Conservation (phyloP, 2,797 vertebrate genomes). For the Holocentrus rufus region DNA sequence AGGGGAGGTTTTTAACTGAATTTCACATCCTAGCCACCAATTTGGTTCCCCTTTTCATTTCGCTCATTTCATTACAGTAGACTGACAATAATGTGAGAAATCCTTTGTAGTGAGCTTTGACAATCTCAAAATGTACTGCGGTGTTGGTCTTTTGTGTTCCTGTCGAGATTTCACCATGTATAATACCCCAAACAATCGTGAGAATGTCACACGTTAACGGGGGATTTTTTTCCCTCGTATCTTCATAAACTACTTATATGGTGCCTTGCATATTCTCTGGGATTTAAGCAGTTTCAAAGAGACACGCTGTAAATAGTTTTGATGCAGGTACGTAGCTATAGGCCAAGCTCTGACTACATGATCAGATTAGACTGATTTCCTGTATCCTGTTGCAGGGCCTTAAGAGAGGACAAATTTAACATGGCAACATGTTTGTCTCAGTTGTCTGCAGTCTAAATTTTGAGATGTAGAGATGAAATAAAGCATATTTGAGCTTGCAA, state of each 20-base stretch:
- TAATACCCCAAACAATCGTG: constrained; percentile 34
- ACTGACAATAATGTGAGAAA: constrained; percentile 43
- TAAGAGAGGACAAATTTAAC: constrained; percentile 43
- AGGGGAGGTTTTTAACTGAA: constrained; percentile 25
- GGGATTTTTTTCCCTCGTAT: constrained; percentile 22
- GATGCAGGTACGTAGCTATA: constrained; percentile 44
- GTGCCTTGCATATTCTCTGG: constrained; percentile 6
- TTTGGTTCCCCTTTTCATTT: constrained; percentile 52
- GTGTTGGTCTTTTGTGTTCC: constrained; percentile 44
- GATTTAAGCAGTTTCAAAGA: constrained; percentile 26
- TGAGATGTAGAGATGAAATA: constrained; percentile 35
- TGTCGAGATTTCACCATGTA: constrained; percentile 27
- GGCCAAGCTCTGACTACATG: constrained; percentile 40
- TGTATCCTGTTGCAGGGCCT: constrained; percentile 54
- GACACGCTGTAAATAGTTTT: constrained; percentile 35
- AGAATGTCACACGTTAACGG: constrained; percentile 17
- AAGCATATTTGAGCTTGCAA: constrained; percentile 39
- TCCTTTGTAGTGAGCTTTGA: constrained; percentile 46
- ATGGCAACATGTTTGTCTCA: constrained; percentile 31
- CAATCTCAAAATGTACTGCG: constrained; percentile 27
- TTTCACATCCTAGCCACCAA: constrained; percentile 39
- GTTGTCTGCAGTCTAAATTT: constrained; percentile 31
- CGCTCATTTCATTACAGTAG: constrained; percentile 33
- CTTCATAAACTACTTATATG: constrained; percentile 13
- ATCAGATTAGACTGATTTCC: constrained; percentile 70